Evolutionary conservation across 2,888 invertebrate species (phyloP).

Genomic region (Cyclophora albipunctata): DNA sequence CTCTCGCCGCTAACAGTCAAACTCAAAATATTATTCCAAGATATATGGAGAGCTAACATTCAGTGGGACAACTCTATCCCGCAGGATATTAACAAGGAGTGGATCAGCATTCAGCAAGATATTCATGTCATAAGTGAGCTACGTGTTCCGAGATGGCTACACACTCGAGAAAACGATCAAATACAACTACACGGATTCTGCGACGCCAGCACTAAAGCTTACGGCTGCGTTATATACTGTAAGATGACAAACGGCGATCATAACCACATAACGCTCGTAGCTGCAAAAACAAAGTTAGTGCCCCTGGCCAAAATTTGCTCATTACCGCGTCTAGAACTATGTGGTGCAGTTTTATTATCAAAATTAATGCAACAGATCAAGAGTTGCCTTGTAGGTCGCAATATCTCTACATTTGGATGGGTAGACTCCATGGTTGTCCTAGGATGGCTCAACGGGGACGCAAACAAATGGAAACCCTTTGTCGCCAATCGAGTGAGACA

Average conservation of each 20-base stretch:
- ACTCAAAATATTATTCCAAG: constrained; percentile 13
- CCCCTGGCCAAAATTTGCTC: constrained; percentile 2
- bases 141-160: constrained; percentile 3
- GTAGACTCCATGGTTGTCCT: constrained; percentile 15
- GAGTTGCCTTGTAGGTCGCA: not conserved
- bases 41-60: constrained; percentile 1
- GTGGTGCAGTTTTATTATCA: constrained; percentile 5
- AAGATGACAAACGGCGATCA: not conserved
- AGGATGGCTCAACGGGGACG: constrained; percentile 15
- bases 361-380: constrained; percentile 1
- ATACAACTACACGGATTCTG: constrained; percentile 3
- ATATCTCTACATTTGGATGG: constrained; percentile 11
- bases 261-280: not conserved
- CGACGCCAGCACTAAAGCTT: not conserved
- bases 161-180: not conserved
- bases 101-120: constrained; percentile 1
- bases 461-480: constrained; percentile 15
- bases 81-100: constrained; percentile 1
- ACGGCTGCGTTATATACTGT: constrained; percentile 2
- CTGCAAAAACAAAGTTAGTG: constrained; percentile 5
- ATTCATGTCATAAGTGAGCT: not conserved
- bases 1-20: constrained; percentile 8
- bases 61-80: constrained; percentile 7
- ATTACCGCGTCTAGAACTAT: constrained; percentile 7
- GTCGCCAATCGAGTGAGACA: constrained; percentile 15